Evolutionary conservation across 2,113 vertebrate species (phyloP).

Genomic region (Tachycineta bicolor): DNA sequence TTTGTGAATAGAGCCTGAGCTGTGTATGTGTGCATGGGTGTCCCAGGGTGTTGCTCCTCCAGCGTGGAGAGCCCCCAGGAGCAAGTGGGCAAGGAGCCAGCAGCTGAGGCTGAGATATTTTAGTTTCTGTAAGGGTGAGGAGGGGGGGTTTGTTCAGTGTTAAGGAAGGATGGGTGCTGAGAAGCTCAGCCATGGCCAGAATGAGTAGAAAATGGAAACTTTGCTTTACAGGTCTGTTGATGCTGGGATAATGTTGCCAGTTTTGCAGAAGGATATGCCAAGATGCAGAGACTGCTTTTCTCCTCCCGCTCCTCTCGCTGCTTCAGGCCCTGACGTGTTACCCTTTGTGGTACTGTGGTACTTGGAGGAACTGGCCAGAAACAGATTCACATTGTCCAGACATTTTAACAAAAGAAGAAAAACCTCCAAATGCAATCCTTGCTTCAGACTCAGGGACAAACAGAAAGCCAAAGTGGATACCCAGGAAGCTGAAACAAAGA

Average conservation of each 20-base stretch:
- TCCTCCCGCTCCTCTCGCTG: not conserved
- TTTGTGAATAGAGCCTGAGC: not conserved
- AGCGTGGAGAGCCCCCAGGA: not conserved
- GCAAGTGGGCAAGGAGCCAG: not conserved
- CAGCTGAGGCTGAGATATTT: not conserved
- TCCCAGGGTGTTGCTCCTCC: not conserved
- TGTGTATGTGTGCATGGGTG: not conserved
- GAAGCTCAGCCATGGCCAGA: not conserved
- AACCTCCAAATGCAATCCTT: not conserved
- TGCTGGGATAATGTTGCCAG: not conserved
- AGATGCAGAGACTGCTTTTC: not conserved
- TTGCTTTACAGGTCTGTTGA: not conserved
- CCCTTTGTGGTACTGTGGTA: not conserved
- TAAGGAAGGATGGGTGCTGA: not conserved
- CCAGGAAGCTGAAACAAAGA: not conserved
- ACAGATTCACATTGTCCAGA: not conserved
- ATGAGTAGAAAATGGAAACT: not conserved
- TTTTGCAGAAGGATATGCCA: not conserved
- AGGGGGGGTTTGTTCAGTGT: not conserved
- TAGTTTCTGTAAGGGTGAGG: not conserved
- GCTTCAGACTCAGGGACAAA: not conserved
- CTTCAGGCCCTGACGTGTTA: not conserved
- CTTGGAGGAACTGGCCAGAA: not conserved
- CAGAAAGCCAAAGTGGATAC: not conserved
- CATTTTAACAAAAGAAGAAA: not conserved